A percentile compares a stretch with the other conserved stretches of the same genome.
Evolutionary conservation across 2,888 invertebrate genomes (phyloP).

Genomic region (Heterodera filipjevi): DNA sequence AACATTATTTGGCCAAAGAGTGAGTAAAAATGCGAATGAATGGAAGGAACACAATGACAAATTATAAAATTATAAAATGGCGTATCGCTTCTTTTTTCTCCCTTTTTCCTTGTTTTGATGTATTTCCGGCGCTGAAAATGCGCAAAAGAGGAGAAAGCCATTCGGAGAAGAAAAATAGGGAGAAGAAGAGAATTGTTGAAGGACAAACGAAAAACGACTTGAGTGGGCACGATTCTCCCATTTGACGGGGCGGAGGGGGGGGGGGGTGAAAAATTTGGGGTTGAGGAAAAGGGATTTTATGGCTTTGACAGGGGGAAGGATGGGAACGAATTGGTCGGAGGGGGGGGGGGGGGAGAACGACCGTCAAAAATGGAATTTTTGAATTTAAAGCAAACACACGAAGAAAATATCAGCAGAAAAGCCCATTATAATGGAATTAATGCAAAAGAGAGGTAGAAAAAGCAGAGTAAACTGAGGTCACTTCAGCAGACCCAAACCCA

Average conservation of each 20-base stretch:
- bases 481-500: too few species aligned
- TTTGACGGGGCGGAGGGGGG: background rate
- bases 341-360: background rate
- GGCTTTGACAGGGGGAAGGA: background rate
- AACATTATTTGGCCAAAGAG: background rate
- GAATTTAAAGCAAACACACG: too few species aligned
- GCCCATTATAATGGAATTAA: too few species aligned
- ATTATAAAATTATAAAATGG: background rate
- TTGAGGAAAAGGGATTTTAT: background rate
- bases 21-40: background rate
- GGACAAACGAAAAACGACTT: conserved; percentile 9
- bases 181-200: background rate
- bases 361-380: too few species aligned
- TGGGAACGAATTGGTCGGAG: background rate
- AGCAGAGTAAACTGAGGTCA: too few species aligned
- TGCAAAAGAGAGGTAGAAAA: too few species aligned
- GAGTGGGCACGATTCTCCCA: background rate
- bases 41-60: background rate
- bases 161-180: background rate
- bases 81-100: background rate
- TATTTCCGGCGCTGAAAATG: conserved; percentile 7
- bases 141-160: conserved; percentile 7
- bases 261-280: background rate
- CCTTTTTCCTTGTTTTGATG: background rate
- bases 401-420: too few species aligned